A percentile compares a stretch with the other conserved stretches of the same genome.
Evolutionary conservation across 2,888 invertebrate species (phyloP).

Genomic region (Pterobdella sp.): DNA sequence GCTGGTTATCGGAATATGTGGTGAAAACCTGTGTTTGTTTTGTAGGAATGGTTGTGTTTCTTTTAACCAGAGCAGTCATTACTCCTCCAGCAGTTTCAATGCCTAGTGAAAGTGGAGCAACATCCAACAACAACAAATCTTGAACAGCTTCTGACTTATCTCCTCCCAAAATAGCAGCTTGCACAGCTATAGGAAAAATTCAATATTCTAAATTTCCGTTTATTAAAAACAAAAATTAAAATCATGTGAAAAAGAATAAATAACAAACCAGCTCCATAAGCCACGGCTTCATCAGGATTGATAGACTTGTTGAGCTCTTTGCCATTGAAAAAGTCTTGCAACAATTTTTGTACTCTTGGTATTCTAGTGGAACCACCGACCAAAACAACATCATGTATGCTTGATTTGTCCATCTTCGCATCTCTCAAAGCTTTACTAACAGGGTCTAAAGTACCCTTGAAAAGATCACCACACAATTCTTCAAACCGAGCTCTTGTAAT

Average conservation of each 20-base stretch:
- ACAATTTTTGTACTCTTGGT: constrained; percentile 90
- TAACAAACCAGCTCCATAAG: constrained; percentile 37
- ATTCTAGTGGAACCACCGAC: constrained; percentile 91
- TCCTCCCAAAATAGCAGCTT: constrained; percentile 65
- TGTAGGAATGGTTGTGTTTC: constrained; percentile 49
- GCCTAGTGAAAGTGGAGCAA: constrained; percentile 53
- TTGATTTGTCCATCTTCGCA: constrained; percentile 71
- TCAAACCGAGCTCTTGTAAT: constrained; percentile 93
- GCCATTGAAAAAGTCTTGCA: constrained; percentile 60
- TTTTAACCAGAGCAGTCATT: constrained; percentile 39
- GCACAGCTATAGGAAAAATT: constrained; percentile 39
- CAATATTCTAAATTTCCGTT: neutral
- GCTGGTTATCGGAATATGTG: constrained; percentile 82
- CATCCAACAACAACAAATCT: constrained; percentile 75
- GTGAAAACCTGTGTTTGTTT: constrained; percentile 60
- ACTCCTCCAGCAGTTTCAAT: constrained; percentile 40
- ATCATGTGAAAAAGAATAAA: neutral
- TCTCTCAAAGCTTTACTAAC: constrained; percentile 91
- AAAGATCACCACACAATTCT: constrained; percentile 88
- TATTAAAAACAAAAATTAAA: neutral
- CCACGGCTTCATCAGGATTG: constrained; percentile 50
- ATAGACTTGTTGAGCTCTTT: constrained; percentile 52
- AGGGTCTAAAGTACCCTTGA: constrained; percentile 89
- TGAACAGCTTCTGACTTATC: constrained; percentile 62
- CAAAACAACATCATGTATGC: constrained; percentile 66